phyloP scores from a whole-genome alignment of 1,140 invertebrate genomes.

The Panonychus citri region DNA sequence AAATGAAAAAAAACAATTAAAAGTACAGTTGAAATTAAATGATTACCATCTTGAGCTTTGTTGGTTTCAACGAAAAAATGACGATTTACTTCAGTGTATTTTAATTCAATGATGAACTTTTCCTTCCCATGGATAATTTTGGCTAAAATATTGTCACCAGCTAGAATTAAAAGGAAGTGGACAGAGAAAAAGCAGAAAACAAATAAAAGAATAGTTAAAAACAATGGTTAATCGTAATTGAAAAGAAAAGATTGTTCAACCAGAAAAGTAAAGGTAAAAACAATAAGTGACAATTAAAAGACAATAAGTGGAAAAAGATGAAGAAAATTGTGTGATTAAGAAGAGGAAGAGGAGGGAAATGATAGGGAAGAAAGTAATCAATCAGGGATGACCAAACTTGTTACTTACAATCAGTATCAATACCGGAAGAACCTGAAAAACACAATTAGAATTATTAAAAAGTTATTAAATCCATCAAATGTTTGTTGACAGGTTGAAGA shows the following conservation, averaged over 20 bases:
- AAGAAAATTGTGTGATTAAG: neutral
- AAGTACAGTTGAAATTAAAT: neutral
- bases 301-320: neutral
- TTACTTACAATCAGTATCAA: neutral
- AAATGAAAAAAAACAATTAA: neutral
- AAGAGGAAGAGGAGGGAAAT: neutral
- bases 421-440: neutral
- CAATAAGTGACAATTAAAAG: neutral
- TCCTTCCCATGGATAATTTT: slow-evolving; percentile 32
- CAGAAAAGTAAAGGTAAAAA: neutral
- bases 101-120: slow-evolving; percentile 36
- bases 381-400: neutral
- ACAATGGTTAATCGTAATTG: neutral
- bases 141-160: neutral
- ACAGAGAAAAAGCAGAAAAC: slow-evolving; percentile 21
- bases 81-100: slow-evolving; percentile 34
- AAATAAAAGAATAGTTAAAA: neutral
- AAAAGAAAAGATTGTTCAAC: neutral
- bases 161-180: too few relatives aligned
- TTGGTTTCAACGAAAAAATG: slow-evolving; percentile 32
- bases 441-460: neutral
- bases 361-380: neutral
- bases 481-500: too few relatives aligned
- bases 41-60: slow-evolving; percentile 32
- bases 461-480: neutral